Conservation (phyloP, 2,888 invertebrate species). For the Heterodera filipjevi region DNA sequence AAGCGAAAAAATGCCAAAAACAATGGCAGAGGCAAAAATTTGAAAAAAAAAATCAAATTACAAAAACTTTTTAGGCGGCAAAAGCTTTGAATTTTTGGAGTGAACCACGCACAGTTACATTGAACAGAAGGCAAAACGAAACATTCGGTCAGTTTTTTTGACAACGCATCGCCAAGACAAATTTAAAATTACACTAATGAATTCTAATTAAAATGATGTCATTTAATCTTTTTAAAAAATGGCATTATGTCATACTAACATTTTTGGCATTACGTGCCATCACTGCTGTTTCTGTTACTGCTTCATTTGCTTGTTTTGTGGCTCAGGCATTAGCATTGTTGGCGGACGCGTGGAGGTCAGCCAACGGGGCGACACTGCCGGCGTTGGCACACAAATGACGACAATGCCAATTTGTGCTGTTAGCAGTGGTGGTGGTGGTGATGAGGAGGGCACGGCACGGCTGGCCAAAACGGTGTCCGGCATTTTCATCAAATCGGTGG, state of each 20-base stretch:
- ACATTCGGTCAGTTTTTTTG: conserved; percentile 77
- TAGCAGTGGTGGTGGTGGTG: conserved; percentile 69
- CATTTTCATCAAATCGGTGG: conserved; percentile 95
- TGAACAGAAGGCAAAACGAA: conserved; percentile 76
- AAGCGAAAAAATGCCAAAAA: background rate
- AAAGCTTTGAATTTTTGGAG: conserved; percentile 75
- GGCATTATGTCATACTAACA: background rate
- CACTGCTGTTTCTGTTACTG: no score
- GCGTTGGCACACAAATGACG: conserved; percentile 65
- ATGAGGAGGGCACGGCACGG: background rate
- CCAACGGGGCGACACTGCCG: conserved; percentile 66
- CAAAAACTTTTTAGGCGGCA: conserved; percentile 21
- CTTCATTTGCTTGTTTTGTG: background rate
- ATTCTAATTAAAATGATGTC: no score
- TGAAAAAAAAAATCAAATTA: background rate
- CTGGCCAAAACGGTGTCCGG: conserved; percentile 77
- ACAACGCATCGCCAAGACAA: background rate
- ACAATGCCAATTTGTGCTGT: background rate
- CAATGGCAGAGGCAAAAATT: background rate
- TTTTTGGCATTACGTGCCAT: background rate
- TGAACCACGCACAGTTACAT: conserved; percentile 77
- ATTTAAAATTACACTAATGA: no score
- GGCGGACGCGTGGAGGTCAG: conserved; percentile 80
- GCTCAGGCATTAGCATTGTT: conserved; percentile 82
- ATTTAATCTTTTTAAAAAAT: conserved; percentile 24